Evolutionary conservation across 2,888 invertebrate genomes (phyloP).

Genomic region (Macropis europaea): DNA sequence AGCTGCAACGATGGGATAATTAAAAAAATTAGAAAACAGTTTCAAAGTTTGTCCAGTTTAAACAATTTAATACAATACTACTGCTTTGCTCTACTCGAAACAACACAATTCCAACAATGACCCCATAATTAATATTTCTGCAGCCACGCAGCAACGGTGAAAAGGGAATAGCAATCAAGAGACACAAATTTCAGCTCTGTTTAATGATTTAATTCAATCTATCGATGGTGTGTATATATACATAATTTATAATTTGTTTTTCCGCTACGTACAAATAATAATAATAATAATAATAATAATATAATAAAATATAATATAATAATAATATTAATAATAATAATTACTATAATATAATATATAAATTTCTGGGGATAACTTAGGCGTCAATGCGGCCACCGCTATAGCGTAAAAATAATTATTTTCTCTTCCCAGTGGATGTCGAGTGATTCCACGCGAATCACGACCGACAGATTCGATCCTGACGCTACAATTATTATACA

Average conservation of each 20-base stretch:
- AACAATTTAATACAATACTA: too few relatives aligned
- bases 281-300: constrained; percentile 51
- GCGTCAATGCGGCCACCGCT: constrained; percentile 50
- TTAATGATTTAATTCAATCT: constrained; percentile 65
- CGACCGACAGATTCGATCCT: constrained; percentile 7
- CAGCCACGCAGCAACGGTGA: neutral
- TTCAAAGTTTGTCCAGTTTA: too few relatives aligned
- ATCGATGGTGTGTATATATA: constrained; percentile 68
- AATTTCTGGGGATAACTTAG: constrained; percentile 64
- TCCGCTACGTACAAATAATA: constrained; percentile 74
- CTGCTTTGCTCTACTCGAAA: too few relatives aligned
- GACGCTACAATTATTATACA: constrained; percentile 39
- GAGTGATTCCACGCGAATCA: constrained; percentile 22
- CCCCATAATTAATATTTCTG: too few relatives aligned
- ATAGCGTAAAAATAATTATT: constrained; percentile 51
- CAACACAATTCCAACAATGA: too few relatives aligned
- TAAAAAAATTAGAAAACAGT: too few relatives aligned
- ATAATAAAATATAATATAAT: constrained; percentile 65
- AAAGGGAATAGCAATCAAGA: constrained; percentile 5
- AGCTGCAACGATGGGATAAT: too few relatives aligned
- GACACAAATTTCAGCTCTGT: constrained; percentile 37
- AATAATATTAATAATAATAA: constrained; percentile 47
- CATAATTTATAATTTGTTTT: constrained; percentile 75
- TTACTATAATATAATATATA: constrained; percentile 61
- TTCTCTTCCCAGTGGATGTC: constrained; percentile 10